Evolutionary conservation across 2,797 vertebrate species (phyloP), one percentile per base, ranked within the genome.

Genomic region (Esox masquinongy): DNA sequence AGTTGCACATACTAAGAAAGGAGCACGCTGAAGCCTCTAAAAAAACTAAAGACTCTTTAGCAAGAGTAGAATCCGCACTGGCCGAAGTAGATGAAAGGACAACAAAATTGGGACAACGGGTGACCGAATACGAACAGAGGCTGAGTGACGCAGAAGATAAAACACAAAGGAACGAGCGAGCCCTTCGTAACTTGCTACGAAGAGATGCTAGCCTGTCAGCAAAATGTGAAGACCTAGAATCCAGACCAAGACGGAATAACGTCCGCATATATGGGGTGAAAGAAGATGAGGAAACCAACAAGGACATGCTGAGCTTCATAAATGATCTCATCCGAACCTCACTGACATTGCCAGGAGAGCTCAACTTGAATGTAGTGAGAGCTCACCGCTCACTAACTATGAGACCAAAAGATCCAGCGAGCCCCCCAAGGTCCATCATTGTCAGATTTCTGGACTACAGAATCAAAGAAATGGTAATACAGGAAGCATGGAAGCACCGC

Each of bases 381-480:
- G 75, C 64, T 1, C 73, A 26, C 3, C 0, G 47, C 6, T 73
- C 72, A 1, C 43, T 77, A 36, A 76, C 64, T 3, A 36, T 14
- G 53, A 82, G 70, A 50, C 74, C 72, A 0, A 15, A 70, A 9
- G 49, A 78, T 0, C 2, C 75, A 0, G 26, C 34, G 11, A 51
- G 50, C 4, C 63, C 80, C 1, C 63, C 51, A 0, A 29, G 53
- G 0, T 77, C 66, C 4, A 79, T 81, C 0, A 74, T 61, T 0
- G 24, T 79, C 16, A 9, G 66, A 14, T 69, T 29, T 59, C 22
- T 9, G 29, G 56, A 81, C 63, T 81, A 61, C 19, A 68, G 68
- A 15, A 43, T 79, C 3, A 74, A 79, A 36, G 63, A 83, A 39
- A 56, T 24, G 8, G 12, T 29, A 39, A 26, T 79, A 2, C 51